Base-by-base conservation (phyloP, 2,888 invertebrate species). In the Phoenoteleia sp. region DNA sequence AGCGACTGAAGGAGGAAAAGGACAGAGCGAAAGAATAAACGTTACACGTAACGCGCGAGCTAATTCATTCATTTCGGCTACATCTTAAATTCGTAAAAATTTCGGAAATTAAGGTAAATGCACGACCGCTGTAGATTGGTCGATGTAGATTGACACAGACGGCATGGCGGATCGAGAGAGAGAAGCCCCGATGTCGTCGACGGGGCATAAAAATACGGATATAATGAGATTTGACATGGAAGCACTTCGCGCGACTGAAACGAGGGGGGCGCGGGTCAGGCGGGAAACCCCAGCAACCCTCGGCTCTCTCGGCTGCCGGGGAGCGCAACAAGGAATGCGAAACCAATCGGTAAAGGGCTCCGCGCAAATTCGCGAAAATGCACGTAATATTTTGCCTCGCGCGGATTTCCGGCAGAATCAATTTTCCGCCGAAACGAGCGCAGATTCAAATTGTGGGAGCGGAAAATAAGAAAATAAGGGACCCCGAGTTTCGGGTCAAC, bases 161-260 rank as follows among this genome's bases (percentile, higher is more conserved):
- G 52, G 56, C 56, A 60, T 67, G 66, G 58, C 74, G 81, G 79
- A 82, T 76, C 75, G 71, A 29, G 17, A 27, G 60, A 80, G 77
- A 83, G 89, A 89, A 90, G 89, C 89, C 88, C 86, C 87, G 83
- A 83, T 87, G 86, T 86, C 83, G 83, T 75, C 64, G 58, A 27
- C 87, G 85, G 86, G 84, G 88, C 88, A 88, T 89, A 89, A 91
- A 91, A 91, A 89, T 87, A 87, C 86, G 88, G 85, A 85, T 89
- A 88, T 92, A 92, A 92, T 91, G 90, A 90, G 91, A 92, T 92
- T 91, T 91, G 91, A 91, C 91, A 88, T 88, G 86, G 88, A 90
- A 91, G 91, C 91, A 90, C 90, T 91, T 90, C 79, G 87, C 85
- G 80, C 81, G 84, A 56, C 82, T 71, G 64, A 85, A 66, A 62